These are phyloP conservation scores for Yponomeuta evonymella DNA, from an alignment of 2,888 invertebrate genomes.

Conservation along the genomic window DNA sequence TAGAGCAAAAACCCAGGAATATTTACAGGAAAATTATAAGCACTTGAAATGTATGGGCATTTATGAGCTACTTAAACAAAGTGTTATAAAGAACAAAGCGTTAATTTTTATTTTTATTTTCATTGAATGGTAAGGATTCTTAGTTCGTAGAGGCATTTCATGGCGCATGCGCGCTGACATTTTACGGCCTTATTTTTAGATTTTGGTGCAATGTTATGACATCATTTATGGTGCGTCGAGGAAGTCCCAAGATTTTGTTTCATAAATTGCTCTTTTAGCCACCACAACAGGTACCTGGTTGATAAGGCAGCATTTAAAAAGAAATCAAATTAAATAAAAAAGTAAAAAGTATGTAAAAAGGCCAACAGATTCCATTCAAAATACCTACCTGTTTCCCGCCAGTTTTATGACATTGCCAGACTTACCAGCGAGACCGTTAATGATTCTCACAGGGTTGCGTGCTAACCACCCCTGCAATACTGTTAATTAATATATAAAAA, in stretches of 20 bases:
- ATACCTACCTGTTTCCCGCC: not conserved
- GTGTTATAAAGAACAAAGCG: too few relatives aligned
- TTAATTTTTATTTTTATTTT: not conserved
- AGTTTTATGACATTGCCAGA: not conserved
- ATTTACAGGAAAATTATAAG: too few relatives aligned
- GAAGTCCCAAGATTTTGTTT: too few relatives aligned
- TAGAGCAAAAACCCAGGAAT: too few relatives aligned
- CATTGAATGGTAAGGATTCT: not conserved
- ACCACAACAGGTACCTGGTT: too few relatives aligned
- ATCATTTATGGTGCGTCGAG: not conserved
- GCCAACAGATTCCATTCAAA: not conserved
- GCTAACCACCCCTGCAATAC: slow-evolving; percentile 7
- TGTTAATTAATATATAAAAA: slow-evolving; percentile 9
- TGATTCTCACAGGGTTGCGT: slow-evolving; percentile 4
- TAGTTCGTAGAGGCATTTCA: not conserved
- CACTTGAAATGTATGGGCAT: too few relatives aligned
- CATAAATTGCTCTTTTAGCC: too few relatives aligned
- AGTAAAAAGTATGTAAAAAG: not conserved
- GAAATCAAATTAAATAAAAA: not conserved
- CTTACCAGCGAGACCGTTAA: not conserved
- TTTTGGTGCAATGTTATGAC: not conserved
- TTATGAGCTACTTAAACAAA: too few relatives aligned
- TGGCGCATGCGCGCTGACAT: not conserved
- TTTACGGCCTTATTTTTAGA: not conserved
- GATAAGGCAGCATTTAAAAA: too few relatives aligned